Conservation (phyloP, 2,113 vertebrate species). For the Chloropsis cyanopogon region DNA sequence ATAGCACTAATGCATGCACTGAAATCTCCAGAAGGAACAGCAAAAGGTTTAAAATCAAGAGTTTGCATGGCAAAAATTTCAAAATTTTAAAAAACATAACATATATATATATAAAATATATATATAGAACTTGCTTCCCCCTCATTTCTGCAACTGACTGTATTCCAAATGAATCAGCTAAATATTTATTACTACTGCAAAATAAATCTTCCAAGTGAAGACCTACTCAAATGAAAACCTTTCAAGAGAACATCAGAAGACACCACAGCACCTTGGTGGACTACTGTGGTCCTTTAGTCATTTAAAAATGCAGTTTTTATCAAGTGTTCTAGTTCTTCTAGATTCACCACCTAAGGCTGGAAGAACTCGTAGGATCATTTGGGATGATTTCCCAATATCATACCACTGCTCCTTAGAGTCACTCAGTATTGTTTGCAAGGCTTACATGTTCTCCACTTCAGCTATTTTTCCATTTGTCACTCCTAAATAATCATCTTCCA, state of each 20-base stretch:
- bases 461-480: neutral
- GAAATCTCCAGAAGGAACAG: neutral
- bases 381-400: neutral
- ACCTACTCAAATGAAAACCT: neutral
- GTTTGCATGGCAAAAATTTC: neutral
- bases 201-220: neutral
- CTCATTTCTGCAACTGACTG: neutral
- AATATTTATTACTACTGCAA: neutral
- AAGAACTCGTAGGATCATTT: neutral
- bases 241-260: neutral
- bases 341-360: neutral
- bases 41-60: neutral
- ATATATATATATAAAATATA: too few species aligned
- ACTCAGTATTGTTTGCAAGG: neutral
- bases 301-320: neutral
- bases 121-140: neutral
- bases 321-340: neutral
- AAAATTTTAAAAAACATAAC: too few species aligned
- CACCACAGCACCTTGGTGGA: neutral
- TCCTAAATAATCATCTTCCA: neutral
- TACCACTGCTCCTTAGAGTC: neutral
- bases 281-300: neutral
- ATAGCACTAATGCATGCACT: neutral
- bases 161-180: neutral
- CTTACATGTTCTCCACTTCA: neutral